Evolutionary conservation across 2,888 invertebrate species (phyloP).

Genomic region (Tenthredo amoena): DNA sequence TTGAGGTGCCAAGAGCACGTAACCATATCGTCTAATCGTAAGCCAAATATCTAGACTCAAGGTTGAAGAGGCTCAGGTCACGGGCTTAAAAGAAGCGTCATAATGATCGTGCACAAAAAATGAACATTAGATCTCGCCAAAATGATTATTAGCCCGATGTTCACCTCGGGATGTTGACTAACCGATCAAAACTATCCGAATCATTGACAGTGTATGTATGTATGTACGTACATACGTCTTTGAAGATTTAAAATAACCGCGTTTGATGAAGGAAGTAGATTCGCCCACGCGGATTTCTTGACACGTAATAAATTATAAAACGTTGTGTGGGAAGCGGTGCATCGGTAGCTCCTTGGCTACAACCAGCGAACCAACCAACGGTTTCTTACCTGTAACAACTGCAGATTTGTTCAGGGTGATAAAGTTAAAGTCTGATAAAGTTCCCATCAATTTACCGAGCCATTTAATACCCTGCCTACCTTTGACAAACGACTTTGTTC

Average conservation of each 20-base stretch:
- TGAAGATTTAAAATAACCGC: conserved; percentile 11
- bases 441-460: conserved; percentile 19
- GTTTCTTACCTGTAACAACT: conserved; percentile 39
- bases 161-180: not conserved
- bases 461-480: conserved; percentile 7
- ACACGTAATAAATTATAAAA: conserved; percentile 39
- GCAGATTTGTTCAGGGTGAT: conserved; percentile 48
- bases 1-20: conserved; percentile 46
- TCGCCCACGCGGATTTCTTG: conserved; percentile 30
- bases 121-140: not conserved
- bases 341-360: conserved; percentile 34
- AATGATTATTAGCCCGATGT: not conserved
- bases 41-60: not conserved
- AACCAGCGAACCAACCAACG: conserved; percentile 22
- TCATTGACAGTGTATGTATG: conserved; percentile 6
- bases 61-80: conserved; percentile 16
- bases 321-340: conserved; percentile 41
- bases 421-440: conserved; percentile 32
- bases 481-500: conserved; percentile 16
- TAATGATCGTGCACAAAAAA: conserved; percentile 36
- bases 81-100: not conserved
- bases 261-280: conserved; percentile 38
- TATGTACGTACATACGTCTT: not conserved
- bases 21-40: conserved; percentile 31
- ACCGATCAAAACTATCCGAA: conserved; percentile 6